These are phyloP conservation scores for Tachycineta bicolor DNA, from an alignment of 2,113 vertebrate species.

Conservation along the genomic window DNA sequence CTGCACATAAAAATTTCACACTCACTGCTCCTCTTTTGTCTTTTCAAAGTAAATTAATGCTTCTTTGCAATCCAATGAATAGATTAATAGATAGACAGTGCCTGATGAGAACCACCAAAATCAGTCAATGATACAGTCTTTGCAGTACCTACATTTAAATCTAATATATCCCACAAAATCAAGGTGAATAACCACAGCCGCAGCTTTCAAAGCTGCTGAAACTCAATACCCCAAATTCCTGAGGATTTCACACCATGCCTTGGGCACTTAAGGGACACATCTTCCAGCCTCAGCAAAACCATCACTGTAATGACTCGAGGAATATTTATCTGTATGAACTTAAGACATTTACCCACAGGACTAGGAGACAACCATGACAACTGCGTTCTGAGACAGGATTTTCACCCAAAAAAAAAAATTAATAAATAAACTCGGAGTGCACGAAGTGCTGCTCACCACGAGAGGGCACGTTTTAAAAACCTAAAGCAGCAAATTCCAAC, in stretches of 20 bases:
- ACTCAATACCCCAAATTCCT: neutral
- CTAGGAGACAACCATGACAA: neutral
- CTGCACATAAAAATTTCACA: neutral
- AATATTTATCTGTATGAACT: neutral
- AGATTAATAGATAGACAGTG: neutral
- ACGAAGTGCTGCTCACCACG: conserved; percentile 37
- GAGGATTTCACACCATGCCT: neutral
- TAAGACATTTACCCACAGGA: neutral
- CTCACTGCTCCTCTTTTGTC: neutral
- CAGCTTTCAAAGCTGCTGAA: neutral
- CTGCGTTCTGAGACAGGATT: neutral
- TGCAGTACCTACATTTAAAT: neutral
- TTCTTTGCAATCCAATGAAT: neutral
- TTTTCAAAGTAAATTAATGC: neutral
- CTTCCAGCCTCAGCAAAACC: neutral
- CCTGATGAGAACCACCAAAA: neutral
- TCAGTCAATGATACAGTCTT: neutral
- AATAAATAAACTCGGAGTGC: neutral
- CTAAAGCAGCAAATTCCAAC: neutral
- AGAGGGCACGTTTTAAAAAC: conserved; percentile 67
- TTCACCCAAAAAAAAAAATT: neutral
- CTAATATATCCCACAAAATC: neutral
- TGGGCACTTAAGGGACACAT: neutral
- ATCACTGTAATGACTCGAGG: neutral
- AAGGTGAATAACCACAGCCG: neutral